Percentiles rank a stretch among this genome's conserved stretches.
Conservation (phyloP, 1,140 invertebrate genomes). For the Hypothenemus hampei region DNA sequence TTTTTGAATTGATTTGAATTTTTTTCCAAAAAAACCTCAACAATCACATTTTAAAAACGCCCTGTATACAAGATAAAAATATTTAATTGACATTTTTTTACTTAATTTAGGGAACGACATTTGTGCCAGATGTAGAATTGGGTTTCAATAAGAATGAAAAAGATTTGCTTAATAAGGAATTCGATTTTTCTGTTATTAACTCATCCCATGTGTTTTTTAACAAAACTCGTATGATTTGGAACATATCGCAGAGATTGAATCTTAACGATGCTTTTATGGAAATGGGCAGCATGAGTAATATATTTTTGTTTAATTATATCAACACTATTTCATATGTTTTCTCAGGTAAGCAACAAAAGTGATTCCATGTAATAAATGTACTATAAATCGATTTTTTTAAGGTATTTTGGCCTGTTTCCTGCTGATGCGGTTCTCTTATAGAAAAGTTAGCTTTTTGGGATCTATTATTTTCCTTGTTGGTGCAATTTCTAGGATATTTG, state of each 20-base stretch:
- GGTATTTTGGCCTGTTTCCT: conserved; percentile 53
- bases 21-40: no score
- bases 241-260: no score
- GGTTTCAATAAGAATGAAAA: conserved; percentile 61
- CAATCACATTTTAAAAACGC: no score
- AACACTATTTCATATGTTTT: conserved; percentile 57
- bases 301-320: conserved; percentile 55
- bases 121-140: conserved; percentile 57
- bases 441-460: conserved; percentile 54
- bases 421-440: conserved; percentile 48
- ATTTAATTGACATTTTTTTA: conserved; percentile 29
- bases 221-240: no score
- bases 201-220: no score
- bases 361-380: neutral
- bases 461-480: conserved; percentile 51
- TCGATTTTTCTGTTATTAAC: no score
- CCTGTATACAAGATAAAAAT: neutral
- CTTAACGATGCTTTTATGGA: conserved; percentile 57
- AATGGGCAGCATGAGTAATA: conserved; percentile 54
- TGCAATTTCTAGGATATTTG: conserved; percentile 53
- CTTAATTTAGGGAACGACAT: conserved; percentile 49
- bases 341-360: conserved; percentile 43
- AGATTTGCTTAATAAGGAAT: no score
- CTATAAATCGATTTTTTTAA: conserved; percentile 27
- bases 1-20: no score